Evolutionary conservation across 2,888 invertebrate genomes (phyloP).

Genomic region (Lasioglossum vierecki): DNA sequence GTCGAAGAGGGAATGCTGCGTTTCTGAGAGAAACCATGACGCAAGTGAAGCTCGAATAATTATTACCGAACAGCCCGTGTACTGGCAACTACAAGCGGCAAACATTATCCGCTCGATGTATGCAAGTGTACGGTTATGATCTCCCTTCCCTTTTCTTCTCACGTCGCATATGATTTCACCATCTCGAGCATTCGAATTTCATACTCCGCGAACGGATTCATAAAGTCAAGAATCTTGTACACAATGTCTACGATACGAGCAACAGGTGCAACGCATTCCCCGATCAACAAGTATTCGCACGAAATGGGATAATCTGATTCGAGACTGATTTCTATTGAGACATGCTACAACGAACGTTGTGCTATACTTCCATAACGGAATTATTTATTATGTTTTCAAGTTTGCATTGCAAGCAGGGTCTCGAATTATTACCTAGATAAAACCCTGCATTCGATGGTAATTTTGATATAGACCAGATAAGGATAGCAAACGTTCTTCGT

Average conservation of each 20-base stretch:
- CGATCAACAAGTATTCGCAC: constrained; percentile 3
- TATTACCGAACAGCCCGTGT: background rate
- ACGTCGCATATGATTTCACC: background rate
- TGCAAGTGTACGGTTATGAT: background rate
- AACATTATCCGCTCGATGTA: background rate
- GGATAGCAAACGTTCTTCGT: background rate
- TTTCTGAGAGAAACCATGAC: background rate
- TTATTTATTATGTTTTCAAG: background rate
- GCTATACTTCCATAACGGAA: background rate
- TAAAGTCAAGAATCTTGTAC: constrained; percentile 7
- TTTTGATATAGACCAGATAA: background rate
- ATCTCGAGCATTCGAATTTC: background rate
- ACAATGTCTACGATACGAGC: background rate
- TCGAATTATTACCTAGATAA: background rate
- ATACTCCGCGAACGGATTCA: background rate
- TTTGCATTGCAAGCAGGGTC: background rate
- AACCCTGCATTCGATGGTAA: background rate
- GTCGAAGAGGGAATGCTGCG: background rate
- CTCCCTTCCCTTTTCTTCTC: background rate
- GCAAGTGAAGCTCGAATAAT: background rate
- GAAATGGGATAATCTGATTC: background rate
- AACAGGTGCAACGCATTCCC: constrained; percentile 12
- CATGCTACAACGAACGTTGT: background rate
- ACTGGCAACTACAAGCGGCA: background rate
- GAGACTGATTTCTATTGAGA: background rate